Evolutionary conservation across 2,888 invertebrate species (phyloP), one percentile per base, ranked within the genome.

Genomic region (Phalangium opilio): DNA sequence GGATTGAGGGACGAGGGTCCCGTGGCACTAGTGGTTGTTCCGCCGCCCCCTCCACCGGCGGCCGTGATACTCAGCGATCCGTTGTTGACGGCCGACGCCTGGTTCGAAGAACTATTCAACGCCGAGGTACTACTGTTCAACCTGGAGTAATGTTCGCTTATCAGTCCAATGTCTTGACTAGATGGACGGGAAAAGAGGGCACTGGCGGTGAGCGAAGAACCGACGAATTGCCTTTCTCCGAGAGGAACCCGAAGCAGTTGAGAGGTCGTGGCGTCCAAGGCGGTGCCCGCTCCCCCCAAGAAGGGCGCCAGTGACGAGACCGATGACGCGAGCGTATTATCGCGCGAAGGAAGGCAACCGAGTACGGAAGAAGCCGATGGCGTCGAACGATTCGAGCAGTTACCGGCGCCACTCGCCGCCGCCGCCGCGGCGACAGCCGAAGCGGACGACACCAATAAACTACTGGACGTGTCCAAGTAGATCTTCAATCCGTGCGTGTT

Each of bases 401-500:
- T 4, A 27, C 27, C 27, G 27, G 27, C n/a, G n/a, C n/a, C n/a
- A n/a, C n/a, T n/a, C n/a, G n/a, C n/a, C n/a, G n/a, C n/a, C n/a
- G n/a, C n/a, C n/a, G n/a, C n/a, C n/a, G n/a, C n/a, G n/a, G n/a
- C n/a, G n/a, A n/a, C n/a, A n/a, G n/a, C n/a, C n/a, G n/a, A n/a
- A 40, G 38, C n/a, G n/a, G n/a, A n/a, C n/a, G n/a, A n/a, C n/a
- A n/a, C n/a, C n/a, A n/a, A n/a, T n/a, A n/a, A n/a, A n/a, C 21
- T 39, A 15, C 49, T 46, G n/a, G n/a, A n/a, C 20, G 50, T 72
- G 60, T 84, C 84, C 45, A 82, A 76, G 72, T 90, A 95, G 62
- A 95, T 85, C 67, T 87, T 84, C 53, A 93, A 81, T 17, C 91
- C 91, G 63, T 95, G 95, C 50, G 82, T 79, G 62, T 83, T 83